Evolutionary conservation across 2,888 invertebrate species (phyloP).

Genomic region (Ceramica pisi): DNA sequence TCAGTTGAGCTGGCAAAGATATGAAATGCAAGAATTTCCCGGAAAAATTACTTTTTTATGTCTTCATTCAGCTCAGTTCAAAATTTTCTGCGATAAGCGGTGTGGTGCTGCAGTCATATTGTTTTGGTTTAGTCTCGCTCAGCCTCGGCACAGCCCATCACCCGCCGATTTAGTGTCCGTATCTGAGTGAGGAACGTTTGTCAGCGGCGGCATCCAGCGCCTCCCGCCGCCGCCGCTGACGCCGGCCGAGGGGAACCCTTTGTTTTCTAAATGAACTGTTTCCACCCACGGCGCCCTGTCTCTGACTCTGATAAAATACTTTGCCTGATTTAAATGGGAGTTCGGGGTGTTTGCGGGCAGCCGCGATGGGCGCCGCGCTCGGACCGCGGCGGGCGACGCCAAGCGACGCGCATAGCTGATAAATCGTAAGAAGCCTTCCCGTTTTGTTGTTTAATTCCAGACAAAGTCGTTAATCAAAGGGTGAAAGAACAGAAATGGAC

Average conservation of each 20-base stretch:
- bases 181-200: slow-evolving; percentile 66
- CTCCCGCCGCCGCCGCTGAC: slow-evolving; percentile 5
- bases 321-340: slow-evolving; percentile 59
- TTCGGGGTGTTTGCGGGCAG: slow-evolving; percentile 50
- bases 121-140: slow-evolving; percentile 35
- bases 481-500: slow-evolving; percentile 20
- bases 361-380: slow-evolving; percentile 40
- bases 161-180: slow-evolving; percentile 54
- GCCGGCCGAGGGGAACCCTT: slow-evolving; percentile 63
- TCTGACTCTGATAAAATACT: slow-evolving; percentile 69
- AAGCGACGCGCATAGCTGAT: slow-evolving; percentile 40
- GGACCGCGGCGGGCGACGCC: slow-evolving; percentile 25
- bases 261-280: slow-evolving; percentile 75
- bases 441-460: slow-evolving; percentile 49
- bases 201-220: slow-evolving; percentile 58
- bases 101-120: not conserved
- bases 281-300: slow-evolving; percentile 63
- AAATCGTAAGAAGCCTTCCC: slow-evolving; percentile 52
- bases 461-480: slow-evolving; percentile 50
- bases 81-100: slow-evolving; percentile 12
- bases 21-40: slow-evolving; percentile 5
- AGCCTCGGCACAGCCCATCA: slow-evolving; percentile 36
- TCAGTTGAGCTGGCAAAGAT: slow-evolving; percentile 8
- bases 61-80: too few relatives aligned
- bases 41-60: not conserved